These are phyloP conservation scores for Oppia nitens DNA, from an alignment of 1,140 invertebrate genomes.

Conservation along the genomic window DNA sequence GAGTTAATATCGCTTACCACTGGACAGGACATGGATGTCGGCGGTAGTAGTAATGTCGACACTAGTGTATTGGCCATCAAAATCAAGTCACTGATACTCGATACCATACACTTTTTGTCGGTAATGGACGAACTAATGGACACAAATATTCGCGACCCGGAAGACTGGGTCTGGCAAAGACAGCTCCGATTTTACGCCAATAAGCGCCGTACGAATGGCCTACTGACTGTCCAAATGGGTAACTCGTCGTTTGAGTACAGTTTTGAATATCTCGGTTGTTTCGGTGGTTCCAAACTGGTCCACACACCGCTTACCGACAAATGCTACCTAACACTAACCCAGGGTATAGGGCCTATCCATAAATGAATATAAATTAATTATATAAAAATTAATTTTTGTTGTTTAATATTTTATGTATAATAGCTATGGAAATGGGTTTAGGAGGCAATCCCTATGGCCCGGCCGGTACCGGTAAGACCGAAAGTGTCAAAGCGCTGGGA, in stretches of 20 bases:
- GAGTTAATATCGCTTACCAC: slow-evolving; percentile 1
- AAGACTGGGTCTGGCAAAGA: slow-evolving; percentile 85
- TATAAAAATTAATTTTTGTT: not conserved
- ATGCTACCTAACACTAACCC: slow-evolving; percentile 85
- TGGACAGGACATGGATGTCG: slow-evolving; percentile 13
- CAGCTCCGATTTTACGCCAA: slow-evolving; percentile 56
- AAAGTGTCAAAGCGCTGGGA: slow-evolving; percentile 88
- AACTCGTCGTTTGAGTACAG: slow-evolving; percentile 85
- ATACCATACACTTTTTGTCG: slow-evolving; percentile 75
- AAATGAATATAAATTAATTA: not conserved
- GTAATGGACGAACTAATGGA: slow-evolving; percentile 59
- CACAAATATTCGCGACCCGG: slow-evolving; percentile 40
- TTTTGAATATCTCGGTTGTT: slow-evolving; percentile 82
- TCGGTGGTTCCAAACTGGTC: slow-evolving; percentile 67
- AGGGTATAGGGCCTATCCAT: slow-evolving; percentile 36
- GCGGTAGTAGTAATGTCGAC: slow-evolving; percentile 18
- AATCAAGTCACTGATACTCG: slow-evolving; percentile 66
- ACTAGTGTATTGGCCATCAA: slow-evolving; percentile 42
- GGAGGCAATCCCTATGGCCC: slow-evolving; percentile 99
- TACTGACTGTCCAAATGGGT: slow-evolving; percentile 43
- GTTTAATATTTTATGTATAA: slow-evolving; percentile 6
- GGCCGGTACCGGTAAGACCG: slow-evolving; percentile 92
- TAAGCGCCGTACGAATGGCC: slow-evolving; percentile 31
- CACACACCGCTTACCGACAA: slow-evolving; percentile 84
- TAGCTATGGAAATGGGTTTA: slow-evolving; percentile 79